Conservation (phyloP, 2,888 invertebrate species). For the Parnassius apollo region DNA sequence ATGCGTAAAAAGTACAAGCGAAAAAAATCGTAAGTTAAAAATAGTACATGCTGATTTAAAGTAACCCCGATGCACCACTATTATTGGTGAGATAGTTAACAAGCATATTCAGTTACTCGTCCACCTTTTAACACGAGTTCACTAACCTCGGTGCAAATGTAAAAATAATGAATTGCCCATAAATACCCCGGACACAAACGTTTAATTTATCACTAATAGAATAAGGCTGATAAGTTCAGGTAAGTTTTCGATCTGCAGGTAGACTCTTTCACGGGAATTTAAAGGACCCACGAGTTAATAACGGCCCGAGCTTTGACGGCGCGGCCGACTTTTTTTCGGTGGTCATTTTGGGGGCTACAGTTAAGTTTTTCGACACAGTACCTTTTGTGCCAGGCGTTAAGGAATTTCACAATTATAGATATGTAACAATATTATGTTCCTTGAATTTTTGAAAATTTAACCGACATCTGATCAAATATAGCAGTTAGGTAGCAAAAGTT, state of each 20-base stretch:
- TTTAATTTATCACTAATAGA: constrained; percentile 70
- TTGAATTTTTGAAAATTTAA: constrained; percentile 15
- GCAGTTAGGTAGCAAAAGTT: neutral
- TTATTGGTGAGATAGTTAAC: constrained; percentile 38
- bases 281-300: constrained; percentile 43
- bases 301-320: constrained; percentile 39
- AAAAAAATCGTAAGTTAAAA: constrained; percentile 29
- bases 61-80: constrained; percentile 32
- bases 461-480: neutral
- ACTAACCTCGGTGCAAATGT: constrained; percentile 51
- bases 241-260: constrained; percentile 58
- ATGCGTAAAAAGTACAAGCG: constrained; percentile 27
- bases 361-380: constrained; percentile 47
- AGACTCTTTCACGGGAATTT: constrained; percentile 64
- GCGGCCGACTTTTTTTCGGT: constrained; percentile 56
- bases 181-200: constrained; percentile 47
- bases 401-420: constrained; percentile 48
- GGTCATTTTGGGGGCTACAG: constrained; percentile 64
- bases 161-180: constrained; percentile 61
- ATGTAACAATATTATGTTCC: constrained; percentile 38
- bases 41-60: constrained; percentile 25
- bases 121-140: constrained; percentile 36
- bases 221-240: constrained; percentile 62
- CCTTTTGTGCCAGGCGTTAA: constrained; percentile 59
- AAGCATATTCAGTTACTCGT: constrained; percentile 38